Evolutionary conservation across 1,140 invertebrate genomes (phyloP).

Genomic region (Cotesia glomerata): DNA sequence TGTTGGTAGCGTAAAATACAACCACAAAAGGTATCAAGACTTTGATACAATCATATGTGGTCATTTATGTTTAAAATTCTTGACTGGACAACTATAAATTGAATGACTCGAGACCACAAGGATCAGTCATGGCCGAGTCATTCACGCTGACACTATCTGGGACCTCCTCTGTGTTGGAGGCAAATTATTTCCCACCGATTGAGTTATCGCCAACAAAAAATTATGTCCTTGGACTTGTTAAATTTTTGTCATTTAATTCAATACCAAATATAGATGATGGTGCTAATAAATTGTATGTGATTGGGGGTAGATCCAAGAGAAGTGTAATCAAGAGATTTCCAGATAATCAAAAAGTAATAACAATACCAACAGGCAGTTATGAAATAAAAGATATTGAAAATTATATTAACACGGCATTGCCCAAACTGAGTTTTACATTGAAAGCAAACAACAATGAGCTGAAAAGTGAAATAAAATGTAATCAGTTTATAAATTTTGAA

Average conservation of each 20-base stretch:
- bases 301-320: conserved; percentile 34
- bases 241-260: no score
- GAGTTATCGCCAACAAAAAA: conserved; percentile 30
- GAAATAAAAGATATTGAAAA: conserved; percentile 45
- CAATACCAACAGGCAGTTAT: conserved; percentile 48
- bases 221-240: no score
- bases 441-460: neutral
- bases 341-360: conserved; percentile 40
- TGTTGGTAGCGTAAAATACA: no score
- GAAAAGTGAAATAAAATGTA: no score
- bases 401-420: conserved; percentile 18
- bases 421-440: neutral
- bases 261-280: no score
- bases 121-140: conserved; percentile 15
- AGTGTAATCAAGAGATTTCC: no score
- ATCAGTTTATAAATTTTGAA: no score
- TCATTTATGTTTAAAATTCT: no score
- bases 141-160: conserved; percentile 31
- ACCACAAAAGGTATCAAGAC: no score
- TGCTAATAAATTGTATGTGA: no score
- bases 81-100: no score
- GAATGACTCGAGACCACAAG: neutral
- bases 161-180: conserved; percentile 32
- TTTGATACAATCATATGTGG: no score
- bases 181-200: conserved; percentile 35